Percentiles rank a stretch among this genome's conserved stretches.
phyloP scores from a whole-genome alignment of 2,113 vertebrate species.

The Saguinus imperator region DNA sequence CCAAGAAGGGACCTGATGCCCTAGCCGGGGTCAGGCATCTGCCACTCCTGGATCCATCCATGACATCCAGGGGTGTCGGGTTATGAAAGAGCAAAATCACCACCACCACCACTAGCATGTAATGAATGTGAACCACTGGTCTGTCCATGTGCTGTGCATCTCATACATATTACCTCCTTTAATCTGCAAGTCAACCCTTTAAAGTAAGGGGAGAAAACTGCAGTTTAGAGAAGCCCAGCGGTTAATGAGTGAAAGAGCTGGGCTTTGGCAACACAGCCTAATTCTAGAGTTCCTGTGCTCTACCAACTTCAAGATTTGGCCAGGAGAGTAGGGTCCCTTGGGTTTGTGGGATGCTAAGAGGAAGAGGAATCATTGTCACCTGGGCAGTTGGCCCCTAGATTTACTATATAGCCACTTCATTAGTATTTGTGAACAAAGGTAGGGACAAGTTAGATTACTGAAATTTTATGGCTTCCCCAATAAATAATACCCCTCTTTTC shows the following conservation, averaged over 20 bases:
- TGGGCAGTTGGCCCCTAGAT: not conserved
- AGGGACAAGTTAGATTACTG: not conserved
- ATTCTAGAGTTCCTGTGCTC: not conserved
- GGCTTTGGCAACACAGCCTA: not conserved
- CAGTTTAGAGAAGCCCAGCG: not conserved
- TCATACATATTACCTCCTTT: not conserved
- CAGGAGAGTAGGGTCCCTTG: too few relatives aligned
- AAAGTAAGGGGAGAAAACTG: not conserved
- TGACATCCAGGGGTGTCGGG: not conserved
- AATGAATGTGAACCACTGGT: not conserved
- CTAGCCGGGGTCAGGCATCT: not conserved
- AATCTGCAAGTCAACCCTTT: not conserved
- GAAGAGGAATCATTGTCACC: not conserved
- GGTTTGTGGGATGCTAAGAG: not conserved
- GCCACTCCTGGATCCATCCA: not conserved
- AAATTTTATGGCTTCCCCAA: not conserved
- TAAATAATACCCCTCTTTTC: not conserved
- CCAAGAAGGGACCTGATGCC: not conserved
- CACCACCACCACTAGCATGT: not conserved
- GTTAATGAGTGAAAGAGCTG: not conserved
- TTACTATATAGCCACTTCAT: not conserved
- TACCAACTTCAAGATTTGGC: not conserved
- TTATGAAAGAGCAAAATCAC: not conserved
- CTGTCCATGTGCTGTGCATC: not conserved
- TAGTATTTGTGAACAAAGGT: not conserved